Evolutionary conservation across 2,888 invertebrate genomes (phyloP), one percentile per base, ranked within the genome.

Genomic region (Campopleginae sp.): DNA sequence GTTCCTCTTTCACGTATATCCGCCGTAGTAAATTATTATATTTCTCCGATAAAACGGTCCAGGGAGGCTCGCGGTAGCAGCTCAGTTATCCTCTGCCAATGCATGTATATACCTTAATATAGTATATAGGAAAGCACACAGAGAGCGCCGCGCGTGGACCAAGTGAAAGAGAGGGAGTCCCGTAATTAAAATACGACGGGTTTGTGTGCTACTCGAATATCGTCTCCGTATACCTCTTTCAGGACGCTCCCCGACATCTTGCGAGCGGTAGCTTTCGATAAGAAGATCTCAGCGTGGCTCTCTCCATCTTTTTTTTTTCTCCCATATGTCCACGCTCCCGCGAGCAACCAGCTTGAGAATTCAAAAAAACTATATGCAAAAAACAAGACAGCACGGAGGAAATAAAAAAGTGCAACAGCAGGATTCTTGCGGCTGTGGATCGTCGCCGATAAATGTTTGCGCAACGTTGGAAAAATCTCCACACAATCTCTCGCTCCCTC

Each of bases 1-100:
- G 75, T 86, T 78, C 83, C 85, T 85, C 81, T 87, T 85, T 85
- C 80, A 77, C 88, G 86, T 78, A 38, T 38, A 85, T 80, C 86
- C 75, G 80, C 85, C 77, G 87, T 86, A 84, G 88, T 91, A 90
- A 91, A 90, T 91, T 91, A 90, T 90, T 51, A 51, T 90, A 90
- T 91, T 90, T 89, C 86, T 87, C 80, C 87, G 90, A 90, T 90
- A 90, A 89, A 88, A 85, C 81, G 84, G 46, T 71, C 82, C 79
- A 74, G 70, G 66, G 79, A 72, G 78, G 77, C 66, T 68, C 71
- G 66, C 71, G 66, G 68, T 66, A 82, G 82, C 44, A 31, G 63
- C 44, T 48, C 17, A 19, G 17, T 61, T 42, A 42, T 46, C 23
- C 23, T 61, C 8, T 44, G 10, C 33, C 6, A 33, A 71, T 71